Evolutionary conservation across 2,113 vertebrate genomes (phyloP).

Genomic region (Todiramphus chloris): DNA sequence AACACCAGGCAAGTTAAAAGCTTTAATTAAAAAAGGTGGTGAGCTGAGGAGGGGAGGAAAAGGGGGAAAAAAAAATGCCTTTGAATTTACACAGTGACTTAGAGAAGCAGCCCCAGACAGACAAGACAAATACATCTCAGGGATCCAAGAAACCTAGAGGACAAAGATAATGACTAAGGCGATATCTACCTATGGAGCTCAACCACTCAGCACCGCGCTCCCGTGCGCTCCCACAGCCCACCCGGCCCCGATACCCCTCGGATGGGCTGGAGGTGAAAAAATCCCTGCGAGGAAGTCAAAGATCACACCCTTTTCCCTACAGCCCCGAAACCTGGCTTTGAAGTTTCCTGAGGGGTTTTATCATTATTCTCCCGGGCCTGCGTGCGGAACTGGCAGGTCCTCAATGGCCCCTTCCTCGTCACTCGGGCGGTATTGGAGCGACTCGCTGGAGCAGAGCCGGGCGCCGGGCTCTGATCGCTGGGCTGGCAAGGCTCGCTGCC

Average conservation of each 20-base stretch:
- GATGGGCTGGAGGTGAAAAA: neutral
- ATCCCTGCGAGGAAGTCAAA: neutral
- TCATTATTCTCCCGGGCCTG: conserved; percentile 7
- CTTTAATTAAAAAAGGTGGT: conserved; percentile 53
- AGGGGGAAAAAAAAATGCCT: fast-evolving
- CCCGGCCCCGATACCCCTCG: neutral
- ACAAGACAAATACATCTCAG: conserved; percentile 16
- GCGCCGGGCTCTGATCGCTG: conserved; percentile 74
- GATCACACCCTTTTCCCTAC: neutral
- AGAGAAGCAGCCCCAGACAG: neutral
- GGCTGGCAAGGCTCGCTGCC: conserved; percentile 53
- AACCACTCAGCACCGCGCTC: neutral
- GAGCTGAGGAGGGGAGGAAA: neutral
- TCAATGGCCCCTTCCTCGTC: conserved; percentile 60
- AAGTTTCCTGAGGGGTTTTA: conserved; percentile 1
- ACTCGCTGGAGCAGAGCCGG: conserved; percentile 74
- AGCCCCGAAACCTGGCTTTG: conserved; percentile 26
- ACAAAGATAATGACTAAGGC: neutral
- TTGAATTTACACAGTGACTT: neutral
- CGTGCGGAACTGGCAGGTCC: conserved; percentile 28
- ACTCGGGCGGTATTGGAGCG: neutral
- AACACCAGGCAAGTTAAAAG: neutral
- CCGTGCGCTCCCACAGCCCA: neutral
- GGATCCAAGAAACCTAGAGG: neutral
- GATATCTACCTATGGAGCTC: neutral